phyloP scores from a whole-genome alignment of 1,140 invertebrate species.

The Drosophila teissieri region DNA sequence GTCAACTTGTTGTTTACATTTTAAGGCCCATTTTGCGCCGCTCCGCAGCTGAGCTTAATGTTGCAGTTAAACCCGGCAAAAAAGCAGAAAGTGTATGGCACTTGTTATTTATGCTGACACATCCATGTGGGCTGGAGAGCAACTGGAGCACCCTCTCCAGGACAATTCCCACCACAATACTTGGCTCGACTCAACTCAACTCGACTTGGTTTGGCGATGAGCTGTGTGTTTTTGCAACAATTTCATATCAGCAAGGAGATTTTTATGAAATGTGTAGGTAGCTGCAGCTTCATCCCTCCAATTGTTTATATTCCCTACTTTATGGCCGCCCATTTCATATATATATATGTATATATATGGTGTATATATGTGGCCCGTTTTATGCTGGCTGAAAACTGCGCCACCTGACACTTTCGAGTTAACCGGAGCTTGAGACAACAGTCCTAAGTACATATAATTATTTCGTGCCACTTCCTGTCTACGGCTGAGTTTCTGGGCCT shows the following conservation, averaged over 20 bases:
- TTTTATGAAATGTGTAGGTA: conserved; percentile 33
- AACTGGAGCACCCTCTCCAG: conserved; percentile 24
- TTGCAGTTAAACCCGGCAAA: conserved; percentile 27
- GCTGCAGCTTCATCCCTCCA: background rate
- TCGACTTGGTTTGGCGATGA: conserved; percentile 2
- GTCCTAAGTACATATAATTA: conserved; percentile 42
- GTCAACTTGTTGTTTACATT: conserved; percentile 47
- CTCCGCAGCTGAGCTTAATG: conserved; percentile 48
- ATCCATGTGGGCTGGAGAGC: conserved; percentile 17
- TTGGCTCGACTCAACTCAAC: background rate
- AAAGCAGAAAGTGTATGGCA: conserved; percentile 36
- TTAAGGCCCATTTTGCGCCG: conserved; percentile 41
- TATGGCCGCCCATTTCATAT: conserved; percentile 10
- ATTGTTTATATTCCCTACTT: conserved; percentile 35
- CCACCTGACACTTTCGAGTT: conserved; percentile 34
- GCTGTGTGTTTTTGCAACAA: conserved; percentile 24
- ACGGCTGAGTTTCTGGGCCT: conserved; percentile 9
- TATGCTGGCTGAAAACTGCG: conserved; percentile 9
- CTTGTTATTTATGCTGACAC: conserved; percentile 43
- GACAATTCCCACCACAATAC: conserved; percentile 17
- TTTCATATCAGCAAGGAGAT: conserved; percentile 36
- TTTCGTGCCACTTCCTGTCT: conserved; percentile 21
- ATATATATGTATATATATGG: background rate
- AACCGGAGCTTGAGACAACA: conserved; percentile 28
- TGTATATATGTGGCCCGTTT: too few species aligned